Base-by-base conservation (phyloP, 2,888 invertebrate species). In the Saturnia pavonia region DNA sequence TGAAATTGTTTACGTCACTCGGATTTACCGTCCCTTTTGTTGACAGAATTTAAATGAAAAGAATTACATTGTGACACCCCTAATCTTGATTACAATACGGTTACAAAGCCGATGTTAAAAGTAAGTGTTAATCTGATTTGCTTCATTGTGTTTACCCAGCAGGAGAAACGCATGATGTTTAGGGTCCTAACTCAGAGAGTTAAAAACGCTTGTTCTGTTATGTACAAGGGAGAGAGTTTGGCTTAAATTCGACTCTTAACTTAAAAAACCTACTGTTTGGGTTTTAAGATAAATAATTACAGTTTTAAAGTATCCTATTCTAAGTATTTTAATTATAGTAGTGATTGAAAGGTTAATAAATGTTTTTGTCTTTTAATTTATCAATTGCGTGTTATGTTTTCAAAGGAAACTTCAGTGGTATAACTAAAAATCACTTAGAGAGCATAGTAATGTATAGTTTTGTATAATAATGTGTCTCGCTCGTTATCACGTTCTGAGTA, bases 61-160 rank as follows among this genome's bases (percentile, higher is more conserved):
- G 87, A 90, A 91, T 90, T 88, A 90, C 89, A 86, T 82, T 87
- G 88, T 88, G 85, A 88, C 86, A 86, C 91, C 88, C 84, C 91
- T 89, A 90, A 93, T 92, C 93, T 91, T 89, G 92, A 92, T 92
- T 88, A 85, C 83, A 87, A 86, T 85, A 84, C 84, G 85, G 82
- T 88, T 83, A 89, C 89, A 91, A 90, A 90, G 88, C 87, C 84
- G 76, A 84, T 86, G 85, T 84, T 85, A 85, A 51, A 84, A 82
- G 85, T 89, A 89, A 92, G 92, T 92, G 93, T 92, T 92, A 93
- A 94, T 93, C 93, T 90, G 92, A 92, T 92, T 91, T 90, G 86
- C 88, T 88, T 85, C 88, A 91, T 90, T 92, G 90, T 91, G 85
- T 88, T 86, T 85, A 84, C 89, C 73, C 91, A 87, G 89, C 89